A percentile compares a stretch with the other conserved stretches of the same genome.
These are phyloP conservation scores for Mus caroli DNA, from an alignment of 2,797 vertebrate species.

Conservation along the genomic window DNA sequence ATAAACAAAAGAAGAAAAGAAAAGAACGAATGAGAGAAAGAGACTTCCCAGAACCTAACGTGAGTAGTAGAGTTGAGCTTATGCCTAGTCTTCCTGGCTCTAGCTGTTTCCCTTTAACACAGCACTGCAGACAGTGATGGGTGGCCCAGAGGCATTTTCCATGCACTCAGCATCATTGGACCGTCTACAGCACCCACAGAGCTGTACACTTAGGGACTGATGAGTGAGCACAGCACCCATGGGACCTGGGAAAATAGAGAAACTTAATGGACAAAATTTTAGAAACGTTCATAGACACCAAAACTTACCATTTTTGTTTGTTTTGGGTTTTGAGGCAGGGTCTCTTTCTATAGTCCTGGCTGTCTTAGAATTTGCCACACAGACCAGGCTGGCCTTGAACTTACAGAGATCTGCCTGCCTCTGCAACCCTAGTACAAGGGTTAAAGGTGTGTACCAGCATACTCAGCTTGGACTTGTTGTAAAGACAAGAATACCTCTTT, in stretches of 20 bases:
- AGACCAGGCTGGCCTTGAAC: not conserved
- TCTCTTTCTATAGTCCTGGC: not conserved
- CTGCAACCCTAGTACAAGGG: not conserved
- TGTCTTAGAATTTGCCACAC: not conserved
- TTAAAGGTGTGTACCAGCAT: not conserved
- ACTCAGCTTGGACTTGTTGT: not conserved
- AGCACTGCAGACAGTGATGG: not conserved
- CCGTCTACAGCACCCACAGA: not conserved
- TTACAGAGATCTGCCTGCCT: not conserved
- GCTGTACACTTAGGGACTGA: not conserved
- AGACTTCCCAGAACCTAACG: not conserved
- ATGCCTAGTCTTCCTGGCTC: not conserved
- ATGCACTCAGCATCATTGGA: not conserved
- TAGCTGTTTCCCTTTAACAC: not conserved
- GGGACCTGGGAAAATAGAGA: not conserved
- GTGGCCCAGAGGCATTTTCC: not conserved
- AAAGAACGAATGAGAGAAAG: not conserved
- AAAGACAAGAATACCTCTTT: not conserved
- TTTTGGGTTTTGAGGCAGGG: not conserved
- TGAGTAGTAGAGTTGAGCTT: not conserved
- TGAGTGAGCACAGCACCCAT: rapidly evolving
- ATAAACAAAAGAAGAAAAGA: not conserved
- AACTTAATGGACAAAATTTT: not conserved
- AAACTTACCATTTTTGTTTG: not conserved
- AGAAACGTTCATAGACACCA: not conserved